phyloP scores from a whole-genome alignment of 1,140 invertebrate genomes.

The Caenorhabditis inopinata region DNA sequence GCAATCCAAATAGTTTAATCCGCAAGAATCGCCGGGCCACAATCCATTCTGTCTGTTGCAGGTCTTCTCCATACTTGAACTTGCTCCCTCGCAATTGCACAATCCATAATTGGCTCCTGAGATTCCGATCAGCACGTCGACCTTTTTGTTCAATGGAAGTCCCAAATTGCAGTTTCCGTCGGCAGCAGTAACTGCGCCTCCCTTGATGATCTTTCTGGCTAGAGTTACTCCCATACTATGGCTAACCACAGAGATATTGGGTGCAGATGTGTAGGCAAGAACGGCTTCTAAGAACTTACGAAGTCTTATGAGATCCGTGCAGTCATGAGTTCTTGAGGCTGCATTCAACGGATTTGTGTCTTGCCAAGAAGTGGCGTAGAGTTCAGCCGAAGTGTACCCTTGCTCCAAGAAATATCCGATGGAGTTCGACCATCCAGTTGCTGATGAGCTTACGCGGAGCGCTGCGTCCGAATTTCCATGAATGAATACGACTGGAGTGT shows the following conservation, averaged over 20 bases:
- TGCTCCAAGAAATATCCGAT: constrained; percentile 42
- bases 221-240: constrained; percentile 56
- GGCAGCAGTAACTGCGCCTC: constrained; percentile 39
- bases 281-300: constrained; percentile 48
- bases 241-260: constrained; percentile 47
- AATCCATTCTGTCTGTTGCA: constrained; percentile 52
- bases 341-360: constrained; percentile 42
- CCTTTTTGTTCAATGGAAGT: neutral
- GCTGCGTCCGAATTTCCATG: constrained; percentile 53
- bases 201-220: constrained; percentile 50
- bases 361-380: constrained; percentile 54
- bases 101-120: constrained; percentile 52
- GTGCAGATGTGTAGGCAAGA: constrained; percentile 43
- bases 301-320: constrained; percentile 13
- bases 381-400: constrained; percentile 44
- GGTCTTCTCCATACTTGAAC: constrained; percentile 6
- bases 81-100: constrained; percentile 42
- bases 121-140: constrained; percentile 52
- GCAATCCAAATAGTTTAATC: constrained; percentile 26
- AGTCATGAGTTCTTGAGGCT: constrained; percentile 42
- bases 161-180: constrained; percentile 52
- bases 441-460: neutral
- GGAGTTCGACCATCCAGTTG: constrained; percentile 38
- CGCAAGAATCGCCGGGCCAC: constrained; percentile 49
- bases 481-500: constrained; percentile 49